A percentile compares a stretch with the other conserved stretches of the same genome.
Conservation (phyloP, 2,888 invertebrate genomes). For the Atrina japonica region DNA sequence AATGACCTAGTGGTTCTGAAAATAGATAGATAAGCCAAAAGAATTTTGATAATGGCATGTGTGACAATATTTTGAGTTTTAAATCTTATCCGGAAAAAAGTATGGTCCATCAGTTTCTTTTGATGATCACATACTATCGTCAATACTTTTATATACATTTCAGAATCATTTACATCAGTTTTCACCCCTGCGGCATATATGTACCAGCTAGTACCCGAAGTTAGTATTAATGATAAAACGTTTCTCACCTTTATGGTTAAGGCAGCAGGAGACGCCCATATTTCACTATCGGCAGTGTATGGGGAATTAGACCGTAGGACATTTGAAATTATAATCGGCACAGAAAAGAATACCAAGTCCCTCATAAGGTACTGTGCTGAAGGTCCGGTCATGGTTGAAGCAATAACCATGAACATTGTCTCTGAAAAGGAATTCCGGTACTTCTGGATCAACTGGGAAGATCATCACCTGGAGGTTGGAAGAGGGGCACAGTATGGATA, state of each 20-base stretch:
- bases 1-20: too few relatives aligned
- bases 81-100: too few relatives aligned
- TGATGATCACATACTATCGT: too few relatives aligned
- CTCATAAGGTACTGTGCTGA: conserved; percentile 71
- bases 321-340: conserved; percentile 75
- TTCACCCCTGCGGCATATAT: conserved; percentile 76
- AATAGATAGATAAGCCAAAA: too few relatives aligned
- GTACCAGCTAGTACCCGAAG: conserved; percentile 77
- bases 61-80: too few relatives aligned
- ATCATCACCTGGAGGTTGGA: conserved; percentile 70
- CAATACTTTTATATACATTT: too few relatives aligned
- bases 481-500: conserved; percentile 70
- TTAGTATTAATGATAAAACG: conserved; percentile 73
- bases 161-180: conserved; percentile 78
- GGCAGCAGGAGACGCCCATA: conserved; percentile 74
- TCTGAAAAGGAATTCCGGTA: conserved; percentile 70
- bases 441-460: conserved; percentile 78
- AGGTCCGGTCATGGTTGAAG: conserved; percentile 68
- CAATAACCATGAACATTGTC: conserved; percentile 68
- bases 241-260: conserved; percentile 76
- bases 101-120: too few relatives aligned
- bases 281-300: conserved; percentile 77
- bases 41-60: too few relatives aligned
- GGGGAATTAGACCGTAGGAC: conserved; percentile 76
- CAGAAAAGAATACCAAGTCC: conserved; percentile 72